These are phyloP conservation scores for Calcarius ornatus DNA, from an alignment of 2,113 vertebrate species.

Conservation along the genomic window DNA sequence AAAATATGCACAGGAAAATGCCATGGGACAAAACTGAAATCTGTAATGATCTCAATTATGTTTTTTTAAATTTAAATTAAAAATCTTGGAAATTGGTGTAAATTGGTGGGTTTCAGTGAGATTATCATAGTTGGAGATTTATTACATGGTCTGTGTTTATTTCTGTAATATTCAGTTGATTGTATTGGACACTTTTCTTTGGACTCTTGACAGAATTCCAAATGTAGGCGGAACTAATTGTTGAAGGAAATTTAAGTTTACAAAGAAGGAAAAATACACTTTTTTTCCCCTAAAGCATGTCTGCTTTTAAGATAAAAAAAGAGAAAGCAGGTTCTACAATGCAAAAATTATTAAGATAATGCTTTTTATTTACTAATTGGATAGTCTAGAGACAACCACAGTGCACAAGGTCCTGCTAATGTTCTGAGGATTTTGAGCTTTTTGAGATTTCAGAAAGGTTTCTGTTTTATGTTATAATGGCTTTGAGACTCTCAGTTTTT, in stretches of 20 bases:
- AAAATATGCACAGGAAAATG: background rate
- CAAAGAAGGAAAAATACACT: accelerated
- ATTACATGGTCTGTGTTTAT: background rate
- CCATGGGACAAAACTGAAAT: background rate
- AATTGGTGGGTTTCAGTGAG: background rate
- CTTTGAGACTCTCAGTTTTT: background rate
- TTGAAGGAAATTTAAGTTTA: background rate
- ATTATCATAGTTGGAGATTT: background rate
- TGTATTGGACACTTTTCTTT: background rate
- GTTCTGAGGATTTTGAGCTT: background rate
- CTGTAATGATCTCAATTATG: background rate
- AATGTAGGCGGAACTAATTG: background rate
- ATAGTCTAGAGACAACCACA: accelerated
- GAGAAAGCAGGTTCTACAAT: background rate
- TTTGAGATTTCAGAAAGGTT: background rate
- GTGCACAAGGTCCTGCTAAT: background rate
- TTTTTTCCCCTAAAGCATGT: background rate
- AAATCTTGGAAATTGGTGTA: background rate
- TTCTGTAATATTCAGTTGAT: background rate
- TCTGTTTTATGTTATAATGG: background rate
- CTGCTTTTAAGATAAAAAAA: background rate
- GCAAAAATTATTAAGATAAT: background rate
- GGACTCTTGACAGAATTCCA: background rate
- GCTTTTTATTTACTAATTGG: background rate
- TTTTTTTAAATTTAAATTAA: background rate